Conservation (phyloP, 2,797 vertebrate species). For the Limnodromus scolopaceus region DNA sequence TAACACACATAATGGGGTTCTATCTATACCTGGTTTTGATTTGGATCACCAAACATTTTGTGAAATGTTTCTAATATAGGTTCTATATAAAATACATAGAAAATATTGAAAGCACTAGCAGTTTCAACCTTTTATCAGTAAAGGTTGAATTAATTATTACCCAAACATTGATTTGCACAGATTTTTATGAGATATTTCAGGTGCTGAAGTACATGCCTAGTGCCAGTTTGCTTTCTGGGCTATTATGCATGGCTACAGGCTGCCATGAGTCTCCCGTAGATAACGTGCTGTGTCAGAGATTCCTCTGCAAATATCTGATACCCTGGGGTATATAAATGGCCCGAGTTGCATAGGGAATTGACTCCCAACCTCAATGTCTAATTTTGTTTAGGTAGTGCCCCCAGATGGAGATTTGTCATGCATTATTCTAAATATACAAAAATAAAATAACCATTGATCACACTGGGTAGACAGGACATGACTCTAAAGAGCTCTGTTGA, state of each 20-base stretch:
- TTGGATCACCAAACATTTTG: background rate
- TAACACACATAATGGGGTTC: rapidly evolving
- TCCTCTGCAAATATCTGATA: background rate
- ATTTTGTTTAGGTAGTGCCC: background rate
- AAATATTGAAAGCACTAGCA: background rate
- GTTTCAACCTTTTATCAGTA: background rate
- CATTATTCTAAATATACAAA: background rate
- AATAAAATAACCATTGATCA: background rate
- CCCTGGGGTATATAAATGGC: background rate
- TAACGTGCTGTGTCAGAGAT: background rate
- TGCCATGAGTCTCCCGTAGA: background rate
- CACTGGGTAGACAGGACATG: background rate
- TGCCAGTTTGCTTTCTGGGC: rapidly evolving
- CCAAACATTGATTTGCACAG: background rate
- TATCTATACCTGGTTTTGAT: background rate
- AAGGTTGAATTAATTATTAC: background rate
- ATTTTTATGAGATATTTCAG: background rate
- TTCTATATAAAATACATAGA: background rate
- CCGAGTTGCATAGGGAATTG: background rate
- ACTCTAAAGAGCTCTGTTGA: constrained; percentile 14
- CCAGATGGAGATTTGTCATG: background rate
- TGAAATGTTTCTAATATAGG: background rate
- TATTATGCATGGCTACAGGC: background rate
- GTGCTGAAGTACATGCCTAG: background rate
- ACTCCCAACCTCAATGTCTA: background rate